Evolutionary conservation across 2,888 invertebrate species (phyloP), one percentile per base, ranked within the genome.

Genomic region (Leucoma salicis): DNA sequence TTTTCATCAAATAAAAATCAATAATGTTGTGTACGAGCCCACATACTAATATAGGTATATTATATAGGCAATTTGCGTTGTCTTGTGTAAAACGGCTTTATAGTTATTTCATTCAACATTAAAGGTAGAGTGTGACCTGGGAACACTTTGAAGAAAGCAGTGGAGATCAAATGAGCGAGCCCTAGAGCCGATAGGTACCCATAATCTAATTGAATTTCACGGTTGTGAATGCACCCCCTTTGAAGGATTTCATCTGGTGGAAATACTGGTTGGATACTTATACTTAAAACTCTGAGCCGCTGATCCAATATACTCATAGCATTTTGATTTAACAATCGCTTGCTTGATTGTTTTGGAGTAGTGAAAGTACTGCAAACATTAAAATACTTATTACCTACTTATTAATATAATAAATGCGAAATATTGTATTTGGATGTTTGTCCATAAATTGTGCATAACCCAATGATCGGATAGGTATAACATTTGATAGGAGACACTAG

Each of bases 191-290:
- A 40, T 55, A 63, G 58, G 48, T 62, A 63, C 50, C 54, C 62
- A 57, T 66, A 66, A 66, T 67, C 67, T 76, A 76, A 81, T 81
- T 74, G 69, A 74, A 79, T 81, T 79, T 76, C 69, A 82, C 74
- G 74, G 75, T 70, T 46, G 59, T 62, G 63, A 59, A 63, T 63
- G 53, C 55, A 66, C 37, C 63, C 56, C 66, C 78, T 81, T 81
- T 82, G 79, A 78, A 73, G 66, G 59, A 70, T 75, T 74, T 59
- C 66, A 68, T 67, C 63, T 65, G 57, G 57, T 63, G 73, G 73
- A 79, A 75, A 66, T 64, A 49, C 59, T 61, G 52, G 55, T 64
- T 57, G 60, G 51, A 59, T 47, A 57, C 43, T 45, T 54, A 46
- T 70, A 63, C 61, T 72, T 29, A 65, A 72, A 71, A 70, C 58